Evolutionary conservation across 92 coral and sea anemone species (phyloP).

Genomic region (Bergia puertoricense): DNA sequence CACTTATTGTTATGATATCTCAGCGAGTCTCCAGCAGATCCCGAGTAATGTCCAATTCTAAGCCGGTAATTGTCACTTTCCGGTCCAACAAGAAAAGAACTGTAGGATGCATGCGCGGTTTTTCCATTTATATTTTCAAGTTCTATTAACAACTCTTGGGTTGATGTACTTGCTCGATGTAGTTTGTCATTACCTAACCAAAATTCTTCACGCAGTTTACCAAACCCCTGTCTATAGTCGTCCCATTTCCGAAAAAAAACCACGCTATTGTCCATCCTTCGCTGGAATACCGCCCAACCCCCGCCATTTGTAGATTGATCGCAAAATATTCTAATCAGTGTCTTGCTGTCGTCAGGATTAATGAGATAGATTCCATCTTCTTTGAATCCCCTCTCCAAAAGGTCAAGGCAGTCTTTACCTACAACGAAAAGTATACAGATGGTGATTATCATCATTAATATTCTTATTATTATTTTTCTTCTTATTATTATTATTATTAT

Average conservation of each 20-base stretch:
- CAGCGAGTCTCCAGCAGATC: conserved; percentile 17
- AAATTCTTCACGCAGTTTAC: conserved; percentile 36
- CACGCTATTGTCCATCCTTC: conserved; percentile 36
- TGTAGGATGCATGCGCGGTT: conserved; percentile 30
- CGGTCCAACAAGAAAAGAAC: conserved; percentile 36
- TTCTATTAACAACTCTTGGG: conserved; percentile 33
- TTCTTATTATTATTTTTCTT: no score
- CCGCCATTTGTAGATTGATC: conserved; percentile 60
- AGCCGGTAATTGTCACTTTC: conserved; percentile 42
- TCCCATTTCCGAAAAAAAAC: conserved; percentile 29
- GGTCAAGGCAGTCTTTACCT: conserved; percentile 49
- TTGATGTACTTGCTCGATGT: conserved; percentile 32
- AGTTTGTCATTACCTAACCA: conserved; percentile 57
- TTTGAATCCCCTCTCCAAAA: conserved; percentile 41
- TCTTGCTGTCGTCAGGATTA: conserved; percentile 41
- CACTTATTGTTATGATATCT: conserved; percentile 44
- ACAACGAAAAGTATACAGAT: no score
- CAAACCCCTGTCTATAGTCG: conserved; percentile 57
- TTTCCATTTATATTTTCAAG: neutral
- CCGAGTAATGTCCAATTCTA: conserved; percentile 22
- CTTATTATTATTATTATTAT: no score
- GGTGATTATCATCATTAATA: no score
- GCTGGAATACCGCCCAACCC: conserved; percentile 54
- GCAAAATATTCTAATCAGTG: conserved; percentile 42
- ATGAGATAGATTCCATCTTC: conserved; percentile 49